Conservation (phyloP, 2,113 vertebrate species). For the Pelusios castaneus region DNA sequence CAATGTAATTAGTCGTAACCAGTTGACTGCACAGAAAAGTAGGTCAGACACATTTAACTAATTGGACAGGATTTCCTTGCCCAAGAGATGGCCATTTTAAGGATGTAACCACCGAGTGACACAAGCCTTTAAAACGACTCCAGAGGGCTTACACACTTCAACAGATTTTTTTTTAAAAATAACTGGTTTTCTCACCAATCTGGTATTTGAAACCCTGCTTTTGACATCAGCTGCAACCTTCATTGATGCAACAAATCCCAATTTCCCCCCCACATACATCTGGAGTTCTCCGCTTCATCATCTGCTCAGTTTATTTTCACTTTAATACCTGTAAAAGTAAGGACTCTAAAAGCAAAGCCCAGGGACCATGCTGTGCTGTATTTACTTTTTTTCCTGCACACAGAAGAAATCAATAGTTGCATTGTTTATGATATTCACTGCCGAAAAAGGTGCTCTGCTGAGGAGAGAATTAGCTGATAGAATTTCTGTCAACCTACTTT, state of each 20-base stretch:
- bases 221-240: neutral
- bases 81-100: neutral
- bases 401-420: neutral
- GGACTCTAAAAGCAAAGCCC: neutral
- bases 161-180: neutral
- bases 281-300: neutral
- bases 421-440: neutral
- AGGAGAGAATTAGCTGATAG: neutral
- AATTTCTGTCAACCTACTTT: slow-evolving; percentile 39
- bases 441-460: neutral
- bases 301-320: neutral
- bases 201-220: neutral
- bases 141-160: neutral
- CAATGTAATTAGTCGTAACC: slow-evolving; percentile 25
- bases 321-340: neutral
- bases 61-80: neutral
- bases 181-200: neutral
- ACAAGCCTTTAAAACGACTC: neutral
- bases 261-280: neutral
- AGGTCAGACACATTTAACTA: neutral
- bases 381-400: neutral
- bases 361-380: rapidly evolving
- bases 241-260: neutral
- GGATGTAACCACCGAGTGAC: neutral
- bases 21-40: neutral